phyloP scores from a whole-genome alignment of 2,113 vertebrate species.

The Mohoua ochrocephala region DNA sequence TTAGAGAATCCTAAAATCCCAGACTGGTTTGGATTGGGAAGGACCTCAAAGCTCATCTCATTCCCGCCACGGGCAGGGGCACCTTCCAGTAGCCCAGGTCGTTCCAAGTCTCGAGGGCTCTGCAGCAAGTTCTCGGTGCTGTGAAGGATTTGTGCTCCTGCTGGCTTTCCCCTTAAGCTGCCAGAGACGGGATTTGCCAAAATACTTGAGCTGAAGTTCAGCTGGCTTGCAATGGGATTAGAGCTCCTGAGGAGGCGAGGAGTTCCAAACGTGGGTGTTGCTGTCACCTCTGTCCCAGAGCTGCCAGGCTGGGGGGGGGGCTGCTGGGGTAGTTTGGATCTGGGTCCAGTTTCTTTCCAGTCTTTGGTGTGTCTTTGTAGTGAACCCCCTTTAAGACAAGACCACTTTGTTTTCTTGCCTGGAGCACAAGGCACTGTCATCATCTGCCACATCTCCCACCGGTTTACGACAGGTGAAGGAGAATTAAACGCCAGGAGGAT shows the following conservation, averaged over 20 bases:
- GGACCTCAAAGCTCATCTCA: not conserved
- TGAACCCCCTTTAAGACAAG: not conserved
- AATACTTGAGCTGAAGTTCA: not conserved
- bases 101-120: not conserved
- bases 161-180: not conserved
- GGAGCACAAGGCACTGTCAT: not conserved
- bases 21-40: not conserved
- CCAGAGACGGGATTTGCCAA: not conserved
- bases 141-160: not conserved
- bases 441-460: not conserved
- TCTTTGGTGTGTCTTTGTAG: not conserved
- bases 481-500: slow-evolving; percentile 1
- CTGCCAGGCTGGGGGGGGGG: not conserved
- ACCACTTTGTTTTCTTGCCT: not conserved
- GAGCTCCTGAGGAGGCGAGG: not conserved
- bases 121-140: not conserved
- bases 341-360: not conserved
- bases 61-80: not conserved
- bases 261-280: not conserved
- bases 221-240: not conserved
- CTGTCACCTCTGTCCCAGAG: not conserved
- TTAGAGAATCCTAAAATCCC: not conserved
- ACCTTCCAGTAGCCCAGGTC: not conserved
- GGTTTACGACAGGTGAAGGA: not conserved
- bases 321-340: not conserved